Base-by-base conservation (phyloP, 2,113 vertebrate species). In the Laticauda laticaudata region DNA sequence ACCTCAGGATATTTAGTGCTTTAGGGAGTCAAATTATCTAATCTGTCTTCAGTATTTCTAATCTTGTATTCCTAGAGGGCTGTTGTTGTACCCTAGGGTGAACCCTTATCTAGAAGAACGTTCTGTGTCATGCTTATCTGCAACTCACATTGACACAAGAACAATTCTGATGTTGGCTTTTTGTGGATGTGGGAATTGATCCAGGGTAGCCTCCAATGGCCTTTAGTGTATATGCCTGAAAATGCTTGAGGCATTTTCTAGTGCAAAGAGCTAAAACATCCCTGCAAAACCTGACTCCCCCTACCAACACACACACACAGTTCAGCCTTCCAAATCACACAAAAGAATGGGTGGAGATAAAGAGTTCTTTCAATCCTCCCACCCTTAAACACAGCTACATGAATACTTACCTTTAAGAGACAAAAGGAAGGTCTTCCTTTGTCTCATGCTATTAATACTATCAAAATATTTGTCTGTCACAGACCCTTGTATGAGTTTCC, bases 1-100 rank as follows among this genome's bases (percentile, higher is more conserved):
- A 86, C 91, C 39, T 91, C 81, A 59, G 90, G 55, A 48, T 59
- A 91, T 45, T 85, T 56, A 91, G 15, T 87, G 85, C 24, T 91
- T 86, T 39, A 54, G 75, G 75, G 75, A 34, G 24, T n/a, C 3
- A 10, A 57, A 86, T 86, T 91, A 56, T 91, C 89, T 91, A 75
- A 75, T 29, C 69, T 55, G 34, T 39, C 48, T 81, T 54, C 15
- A 69, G 48, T 75, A 69, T 53, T 90, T 90, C 61, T 55, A 29
- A 86, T 55, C 90, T 86, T 45, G n/a, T 26, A 9, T 91, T 91
- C 75, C 69, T 86, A 34, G 64, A 91, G 75, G 48, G 51, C 53
- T 55, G 69, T 4, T 81, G 21, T 11, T 81, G n/a, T 56, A 85
- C 81, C 34, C 24, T 43, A 56, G 39, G 69, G 24, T 39, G 54